These are phyloP conservation scores for Volucella bombylans DNA, from an alignment of 2,888 invertebrate species.

Conservation along the genomic window DNA sequence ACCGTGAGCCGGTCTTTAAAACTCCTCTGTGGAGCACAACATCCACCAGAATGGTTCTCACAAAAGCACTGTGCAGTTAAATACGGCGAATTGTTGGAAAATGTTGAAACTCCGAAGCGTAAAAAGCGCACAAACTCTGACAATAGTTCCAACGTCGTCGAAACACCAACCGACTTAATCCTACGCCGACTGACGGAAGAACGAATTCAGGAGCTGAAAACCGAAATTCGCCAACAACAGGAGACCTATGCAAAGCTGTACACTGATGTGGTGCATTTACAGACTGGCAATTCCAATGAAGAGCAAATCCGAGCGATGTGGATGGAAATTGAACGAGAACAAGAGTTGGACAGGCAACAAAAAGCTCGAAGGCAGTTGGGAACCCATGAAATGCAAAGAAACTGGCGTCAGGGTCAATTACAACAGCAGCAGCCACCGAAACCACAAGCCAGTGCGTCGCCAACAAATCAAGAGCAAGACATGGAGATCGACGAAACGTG, in stretches of 20 bases:
- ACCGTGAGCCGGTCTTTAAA: conserved; percentile 91
- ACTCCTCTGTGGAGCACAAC: conserved; percentile 85
- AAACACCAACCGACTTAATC: conserved; percentile 91
- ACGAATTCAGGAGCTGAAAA: conserved; percentile 89
- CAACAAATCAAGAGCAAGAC: conserved; percentile 64
- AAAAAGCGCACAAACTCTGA: conserved; percentile 86
- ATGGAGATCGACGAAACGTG: conserved; percentile 77
- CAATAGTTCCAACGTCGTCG: conserved; percentile 82
- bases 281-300: conserved; percentile 85
- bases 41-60: conserved; percentile 93
- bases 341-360: conserved; percentile 84
- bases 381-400: conserved; percentile 83
- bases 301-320: conserved; percentile 89
- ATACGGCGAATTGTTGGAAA: conserved; percentile 91
- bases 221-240: conserved; percentile 87
- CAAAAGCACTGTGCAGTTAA: conserved; percentile 95
- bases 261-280: conserved; percentile 83
- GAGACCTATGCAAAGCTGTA: conserved; percentile 89
- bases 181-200: conserved; percentile 90
- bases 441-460: conserved; percentile 1
- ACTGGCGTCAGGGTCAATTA: conserved; percentile 83
- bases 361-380: conserved; percentile 85
- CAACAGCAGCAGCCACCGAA: conserved; percentile 44
- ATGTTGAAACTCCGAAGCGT: conserved; percentile 92
- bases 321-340: conserved; percentile 88